Conservation (phyloP, 2,113 vertebrate genomes). For the Lynx canadensis region DNA sequence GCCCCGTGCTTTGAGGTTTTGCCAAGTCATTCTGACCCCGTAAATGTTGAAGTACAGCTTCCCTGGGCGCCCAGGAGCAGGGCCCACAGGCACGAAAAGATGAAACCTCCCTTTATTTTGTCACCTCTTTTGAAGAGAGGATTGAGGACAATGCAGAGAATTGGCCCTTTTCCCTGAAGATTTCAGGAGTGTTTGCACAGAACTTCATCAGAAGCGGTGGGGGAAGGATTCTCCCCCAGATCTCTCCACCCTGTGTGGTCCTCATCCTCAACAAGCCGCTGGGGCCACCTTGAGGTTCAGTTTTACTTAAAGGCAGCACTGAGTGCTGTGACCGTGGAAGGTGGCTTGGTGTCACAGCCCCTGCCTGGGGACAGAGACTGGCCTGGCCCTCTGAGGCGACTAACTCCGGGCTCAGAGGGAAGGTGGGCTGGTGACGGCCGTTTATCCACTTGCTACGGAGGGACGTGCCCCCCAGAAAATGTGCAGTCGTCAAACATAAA, state of each 20-base stretch:
- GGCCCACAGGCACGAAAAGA: not conserved
- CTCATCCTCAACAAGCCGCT: not conserved
- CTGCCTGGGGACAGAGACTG: not conserved
- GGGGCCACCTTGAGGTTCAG: not conserved
- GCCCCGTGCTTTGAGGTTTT: not conserved
- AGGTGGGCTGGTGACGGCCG: no score
- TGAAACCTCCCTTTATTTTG: not conserved
- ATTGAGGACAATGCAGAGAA: not conserved
- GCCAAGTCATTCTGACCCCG: not conserved
- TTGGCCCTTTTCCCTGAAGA: not conserved
- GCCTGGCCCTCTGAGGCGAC: not conserved
- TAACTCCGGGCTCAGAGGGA: not conserved
- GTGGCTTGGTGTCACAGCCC: not conserved
- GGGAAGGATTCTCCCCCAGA: not conserved
- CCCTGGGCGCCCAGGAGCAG: not conserved
- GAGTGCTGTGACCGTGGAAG: not conserved
- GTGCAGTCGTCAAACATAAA: not conserved
- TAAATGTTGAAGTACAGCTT: not conserved
- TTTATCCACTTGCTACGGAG: not conserved
- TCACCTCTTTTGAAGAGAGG: not conserved
- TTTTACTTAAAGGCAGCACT: not conserved
- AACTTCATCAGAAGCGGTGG: not conserved
- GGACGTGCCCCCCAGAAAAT: not conserved
- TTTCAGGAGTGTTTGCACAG: not conserved
- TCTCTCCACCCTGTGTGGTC: rapidly evolving